A percentile compares a stretch with the other conserved stretches of the same genome.
Conservation (phyloP, 2,888 invertebrate genomes). For the Uropetala carovei region DNA sequence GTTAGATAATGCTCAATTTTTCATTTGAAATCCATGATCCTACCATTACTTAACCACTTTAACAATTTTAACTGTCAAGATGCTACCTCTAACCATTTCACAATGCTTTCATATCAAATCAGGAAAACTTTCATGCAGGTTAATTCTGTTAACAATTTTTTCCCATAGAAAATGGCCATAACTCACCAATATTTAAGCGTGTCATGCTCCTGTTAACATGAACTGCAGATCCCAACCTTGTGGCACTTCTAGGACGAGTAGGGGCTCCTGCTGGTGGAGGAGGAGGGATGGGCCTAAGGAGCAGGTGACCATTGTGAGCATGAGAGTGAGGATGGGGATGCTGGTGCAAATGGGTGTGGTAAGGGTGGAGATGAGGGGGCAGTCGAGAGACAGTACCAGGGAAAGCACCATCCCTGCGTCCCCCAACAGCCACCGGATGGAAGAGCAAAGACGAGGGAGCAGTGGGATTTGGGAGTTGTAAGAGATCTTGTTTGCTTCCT, state of each 20-base stretch:
- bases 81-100: no score
- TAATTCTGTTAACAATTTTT: no score
- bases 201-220: conserved; percentile 85
- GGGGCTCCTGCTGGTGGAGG: conserved; percentile 37
- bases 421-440: conserved; percentile 32
- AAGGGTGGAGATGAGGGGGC: conserved; percentile 67
- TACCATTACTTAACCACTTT: no score
- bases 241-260: conserved; percentile 78
- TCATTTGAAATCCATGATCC: no score
- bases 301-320: conserved; percentile 37
- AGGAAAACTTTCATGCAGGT: no score
- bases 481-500: conserved; percentile 38
- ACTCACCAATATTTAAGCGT: conserved; percentile 81
- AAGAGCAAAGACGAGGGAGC: conserved; percentile 52
- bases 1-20: no score
- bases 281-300: conserved; percentile 43
- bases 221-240: conserved; percentile 83
- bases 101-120: no score
- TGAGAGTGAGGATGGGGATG: conserved; percentile 47
- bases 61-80: no score
- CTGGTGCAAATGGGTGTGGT: conserved; percentile 66
- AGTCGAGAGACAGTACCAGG: conserved; percentile 65
- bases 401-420: conserved; percentile 40
- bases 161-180: conserved; percentile 65
- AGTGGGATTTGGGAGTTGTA: conserved; percentile 14